Conservation (phyloP, 2,113 vertebrate species). For the Chloroceryle aenea region DNA sequence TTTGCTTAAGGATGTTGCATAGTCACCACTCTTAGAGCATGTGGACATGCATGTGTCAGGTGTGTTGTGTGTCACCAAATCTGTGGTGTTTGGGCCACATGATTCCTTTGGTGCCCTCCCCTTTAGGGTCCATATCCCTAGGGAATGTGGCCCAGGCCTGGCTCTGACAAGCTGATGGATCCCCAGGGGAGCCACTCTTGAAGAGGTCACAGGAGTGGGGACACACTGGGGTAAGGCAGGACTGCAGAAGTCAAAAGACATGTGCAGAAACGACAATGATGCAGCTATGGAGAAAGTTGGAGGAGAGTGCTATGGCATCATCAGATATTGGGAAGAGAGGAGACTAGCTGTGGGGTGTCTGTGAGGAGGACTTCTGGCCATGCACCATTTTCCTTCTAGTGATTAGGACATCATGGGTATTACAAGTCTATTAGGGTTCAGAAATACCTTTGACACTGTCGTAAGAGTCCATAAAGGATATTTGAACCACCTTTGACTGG, state of each 20-base stretch:
- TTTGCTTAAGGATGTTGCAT: not conserved
- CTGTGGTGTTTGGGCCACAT: not conserved
- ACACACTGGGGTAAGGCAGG: not conserved
- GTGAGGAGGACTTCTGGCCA: not conserved
- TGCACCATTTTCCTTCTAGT: not conserved
- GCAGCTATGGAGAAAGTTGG: not conserved
- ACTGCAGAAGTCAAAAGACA: not conserved
- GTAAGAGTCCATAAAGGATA: not conserved
- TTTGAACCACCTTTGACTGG: not conserved
- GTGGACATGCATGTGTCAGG: not conserved
- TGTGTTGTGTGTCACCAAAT: rapidly evolving
- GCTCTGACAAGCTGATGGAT: not conserved
- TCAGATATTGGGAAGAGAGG: not conserved
- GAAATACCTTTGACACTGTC: not conserved
- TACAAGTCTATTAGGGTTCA: not conserved
- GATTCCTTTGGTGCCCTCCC: not conserved
- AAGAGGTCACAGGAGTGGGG: not conserved
- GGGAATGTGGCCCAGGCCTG: not conserved
- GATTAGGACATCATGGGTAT: not conserved
- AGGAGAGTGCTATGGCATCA: not conserved
- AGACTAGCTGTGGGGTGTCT: too few species aligned
- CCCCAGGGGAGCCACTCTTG: not conserved
- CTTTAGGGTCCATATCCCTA: not conserved
- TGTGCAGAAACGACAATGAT: not conserved
- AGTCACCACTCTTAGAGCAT: not conserved